These are phyloP conservation scores for Candoia aspera DNA, from an alignment of 2,113 vertebrate species.

Conservation along the genomic window DNA sequence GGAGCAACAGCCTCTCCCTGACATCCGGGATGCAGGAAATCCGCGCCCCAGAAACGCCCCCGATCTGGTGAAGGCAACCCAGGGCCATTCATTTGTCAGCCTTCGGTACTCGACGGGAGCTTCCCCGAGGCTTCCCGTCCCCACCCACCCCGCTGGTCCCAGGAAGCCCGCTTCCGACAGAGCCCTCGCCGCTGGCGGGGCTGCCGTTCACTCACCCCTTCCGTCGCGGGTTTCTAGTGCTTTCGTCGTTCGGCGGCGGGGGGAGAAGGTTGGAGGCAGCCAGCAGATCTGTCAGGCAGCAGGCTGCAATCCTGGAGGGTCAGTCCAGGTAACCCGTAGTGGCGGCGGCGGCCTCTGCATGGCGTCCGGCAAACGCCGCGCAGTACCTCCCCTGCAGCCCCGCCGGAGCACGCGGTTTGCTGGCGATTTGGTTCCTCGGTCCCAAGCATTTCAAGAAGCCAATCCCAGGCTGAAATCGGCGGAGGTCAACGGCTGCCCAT, in stretches of 20 bases:
- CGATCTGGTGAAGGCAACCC: neutral
- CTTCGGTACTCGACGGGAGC: neutral
- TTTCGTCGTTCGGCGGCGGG: constrained; percentile 41
- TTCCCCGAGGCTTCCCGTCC: neutral
- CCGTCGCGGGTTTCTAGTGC: neutral
- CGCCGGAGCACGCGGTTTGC: neutral
- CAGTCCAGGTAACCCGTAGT: constrained; percentile 48
- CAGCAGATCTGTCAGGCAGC: neutral
- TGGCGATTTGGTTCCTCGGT: neutral
- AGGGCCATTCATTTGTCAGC: neutral
- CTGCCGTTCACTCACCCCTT: constrained; percentile 34
- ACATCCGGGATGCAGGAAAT: neutral
- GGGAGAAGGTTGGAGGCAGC: neutral
- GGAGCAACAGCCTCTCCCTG: neutral
- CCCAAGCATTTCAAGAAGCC: neutral
- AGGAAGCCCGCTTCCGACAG: neutral
- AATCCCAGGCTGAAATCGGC: neutral
- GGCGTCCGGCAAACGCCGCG: constrained; percentile 30
- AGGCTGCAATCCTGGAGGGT: neutral
- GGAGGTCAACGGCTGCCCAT: neutral
- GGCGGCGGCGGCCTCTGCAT: constrained; percentile 47
- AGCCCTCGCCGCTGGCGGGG: neutral
- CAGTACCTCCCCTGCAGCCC: constrained; percentile 23
- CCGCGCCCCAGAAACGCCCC: neutral
- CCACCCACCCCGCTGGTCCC: neutral